Evolutionary conservation across 2,797 vertebrate genomes (phyloP).

Genomic region (Adrianichthys oophorus): DNA sequence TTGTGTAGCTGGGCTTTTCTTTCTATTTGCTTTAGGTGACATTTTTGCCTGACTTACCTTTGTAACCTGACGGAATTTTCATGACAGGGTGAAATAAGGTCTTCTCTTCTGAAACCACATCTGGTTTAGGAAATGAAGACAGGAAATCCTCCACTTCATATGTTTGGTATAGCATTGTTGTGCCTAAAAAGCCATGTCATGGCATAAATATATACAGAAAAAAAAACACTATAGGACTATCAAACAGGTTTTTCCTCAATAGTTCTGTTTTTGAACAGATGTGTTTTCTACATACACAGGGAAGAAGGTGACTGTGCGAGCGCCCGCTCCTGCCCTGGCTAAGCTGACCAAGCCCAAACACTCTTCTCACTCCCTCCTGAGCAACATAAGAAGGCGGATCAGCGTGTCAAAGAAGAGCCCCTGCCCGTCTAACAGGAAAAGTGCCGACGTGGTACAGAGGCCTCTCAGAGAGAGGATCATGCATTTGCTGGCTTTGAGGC

Average conservation of each 20-base stretch:
- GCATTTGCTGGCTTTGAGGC: constrained; percentile 91
- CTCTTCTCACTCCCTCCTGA: constrained; percentile 78
- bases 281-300: constrained; percentile 59
- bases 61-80: constrained; percentile 34
- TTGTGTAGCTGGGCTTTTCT: constrained; percentile 40
- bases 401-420: constrained; percentile 28
- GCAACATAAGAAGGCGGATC: constrained; percentile 17
- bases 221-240: too few species aligned
- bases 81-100: constrained; percentile 31
- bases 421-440: constrained; percentile 17
- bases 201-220: too few species aligned
- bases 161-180: neutral
- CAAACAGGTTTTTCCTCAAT: neutral
- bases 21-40: constrained; percentile 43
- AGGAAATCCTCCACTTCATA: neutral
- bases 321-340: constrained; percentile 80
- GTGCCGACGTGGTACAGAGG: constrained; percentile 72
- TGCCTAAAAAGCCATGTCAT: neutral
- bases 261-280: too few species aligned
- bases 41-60: constrained; percentile 19
- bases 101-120: constrained; percentile 8
- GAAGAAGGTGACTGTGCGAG: constrained; percentile 87
- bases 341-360: constrained; percentile 82
- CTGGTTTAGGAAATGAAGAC: constrained; percentile 6
- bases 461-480: constrained; percentile 85